phyloP scores from a whole-genome alignment of 2,797 vertebrate species.

The Sparus aurata region DNA sequence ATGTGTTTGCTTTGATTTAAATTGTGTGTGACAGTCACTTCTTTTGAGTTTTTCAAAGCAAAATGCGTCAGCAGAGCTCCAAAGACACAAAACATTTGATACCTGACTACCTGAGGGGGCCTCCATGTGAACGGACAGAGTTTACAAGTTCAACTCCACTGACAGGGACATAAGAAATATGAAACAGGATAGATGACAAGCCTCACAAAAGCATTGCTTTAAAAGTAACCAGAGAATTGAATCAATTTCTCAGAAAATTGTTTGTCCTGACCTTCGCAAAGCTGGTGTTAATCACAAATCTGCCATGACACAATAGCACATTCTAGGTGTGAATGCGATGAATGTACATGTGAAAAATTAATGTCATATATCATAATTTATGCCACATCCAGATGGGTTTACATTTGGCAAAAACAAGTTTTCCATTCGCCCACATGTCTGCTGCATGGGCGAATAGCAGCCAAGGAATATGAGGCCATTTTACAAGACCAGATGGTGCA shows the following conservation, averaged over 20 bases:
- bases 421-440: slow-evolving; percentile 48
- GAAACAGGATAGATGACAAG: slow-evolving; percentile 2
- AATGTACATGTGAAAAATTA: slow-evolving; percentile 28
- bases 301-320: slow-evolving; percentile 13
- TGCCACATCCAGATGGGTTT: slow-evolving; percentile 51
- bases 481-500: slow-evolving; percentile 59
- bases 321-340: slow-evolving; percentile 20
- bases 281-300: neutral
- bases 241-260: neutral
- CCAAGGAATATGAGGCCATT: slow-evolving; percentile 49
- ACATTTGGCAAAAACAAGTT: slow-evolving; percentile 50
- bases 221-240: slow-evolving; percentile 10
- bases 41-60: slow-evolving; percentile 16
- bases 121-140: neutral
- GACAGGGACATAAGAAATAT: neutral
- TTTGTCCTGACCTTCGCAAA: neutral
- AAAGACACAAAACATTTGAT: slow-evolving; percentile 16
- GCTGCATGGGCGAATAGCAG: slow-evolving; percentile 41
- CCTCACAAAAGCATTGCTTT: slow-evolving; percentile 1
- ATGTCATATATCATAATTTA: slow-evolving; percentile 31
- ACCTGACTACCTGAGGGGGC: slow-evolving; percentile 12
- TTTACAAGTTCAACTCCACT: neutral
- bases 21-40: slow-evolving; percentile 9
- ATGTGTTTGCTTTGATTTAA: slow-evolving; percentile 36
- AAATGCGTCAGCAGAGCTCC: neutral